Conservation (phyloP, 2,888 invertebrate species). For the Lapara coniferarum region DNA sequence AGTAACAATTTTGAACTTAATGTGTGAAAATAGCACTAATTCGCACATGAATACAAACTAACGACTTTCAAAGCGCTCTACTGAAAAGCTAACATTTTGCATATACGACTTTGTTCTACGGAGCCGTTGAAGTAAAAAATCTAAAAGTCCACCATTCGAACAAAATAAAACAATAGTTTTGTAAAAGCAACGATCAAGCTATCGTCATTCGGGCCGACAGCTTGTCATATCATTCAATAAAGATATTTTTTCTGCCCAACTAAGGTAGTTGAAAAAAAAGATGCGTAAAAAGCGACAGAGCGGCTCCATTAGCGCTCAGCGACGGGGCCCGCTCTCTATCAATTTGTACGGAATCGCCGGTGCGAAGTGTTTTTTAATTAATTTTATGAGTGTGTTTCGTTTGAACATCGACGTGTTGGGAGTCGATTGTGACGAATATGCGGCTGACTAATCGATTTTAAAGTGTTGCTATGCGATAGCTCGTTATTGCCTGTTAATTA, state of each 20-base stretch:
- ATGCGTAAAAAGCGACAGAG: constrained; percentile 58
- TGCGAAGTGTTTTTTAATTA: constrained; percentile 83
- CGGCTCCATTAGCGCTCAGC: constrained; percentile 76
- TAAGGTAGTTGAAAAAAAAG: constrained; percentile 59
- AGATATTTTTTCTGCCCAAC: constrained; percentile 33
- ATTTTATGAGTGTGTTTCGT: constrained; percentile 78
- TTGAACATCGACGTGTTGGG: constrained; percentile 45
- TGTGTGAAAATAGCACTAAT: too few relatives aligned
- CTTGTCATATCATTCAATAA: constrained; percentile 22
- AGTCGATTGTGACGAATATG: constrained; percentile 39
- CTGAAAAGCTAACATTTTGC: too few relatives aligned
- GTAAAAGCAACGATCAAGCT: not conserved
- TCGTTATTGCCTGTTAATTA: not conserved
- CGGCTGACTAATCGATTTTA: constrained; percentile 3
- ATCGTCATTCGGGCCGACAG: not conserved
- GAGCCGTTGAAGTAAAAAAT: too few relatives aligned
- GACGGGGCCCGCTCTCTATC: constrained; percentile 72
- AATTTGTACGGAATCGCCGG: constrained; percentile 79
- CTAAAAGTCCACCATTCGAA: not conserved
- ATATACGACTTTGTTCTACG: too few relatives aligned
- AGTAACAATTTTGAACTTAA: too few relatives aligned
- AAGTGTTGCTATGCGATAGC: not conserved
- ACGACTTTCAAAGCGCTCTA: too few relatives aligned
- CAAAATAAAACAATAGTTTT: not conserved
- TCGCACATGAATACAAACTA: too few relatives aligned